Evolutionary conservation across 2,113 vertebrate species (phyloP).

Genomic region (Clarias gariepinus): DNA sequence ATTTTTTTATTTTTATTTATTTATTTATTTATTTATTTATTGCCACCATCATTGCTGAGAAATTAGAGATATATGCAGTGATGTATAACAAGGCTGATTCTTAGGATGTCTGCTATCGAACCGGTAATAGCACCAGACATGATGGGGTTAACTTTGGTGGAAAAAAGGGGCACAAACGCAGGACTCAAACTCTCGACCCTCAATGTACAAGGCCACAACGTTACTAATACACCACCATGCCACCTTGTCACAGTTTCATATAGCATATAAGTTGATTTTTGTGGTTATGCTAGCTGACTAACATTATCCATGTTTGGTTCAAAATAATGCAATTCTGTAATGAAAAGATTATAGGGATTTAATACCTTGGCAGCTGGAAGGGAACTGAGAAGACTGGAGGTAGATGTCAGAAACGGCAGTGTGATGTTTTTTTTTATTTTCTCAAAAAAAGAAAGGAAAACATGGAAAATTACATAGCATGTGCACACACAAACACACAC

Average conservation of each 20-base stretch:
- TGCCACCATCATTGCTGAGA: too few relatives aligned
- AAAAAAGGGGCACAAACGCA: too few relatives aligned
- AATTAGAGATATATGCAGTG: too few relatives aligned
- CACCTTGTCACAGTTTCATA: not conserved
- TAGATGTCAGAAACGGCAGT: not conserved
- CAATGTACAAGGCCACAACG: too few relatives aligned
- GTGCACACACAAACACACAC: not conserved
- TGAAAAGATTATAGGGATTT: not conserved
- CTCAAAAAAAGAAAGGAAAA: not conserved
- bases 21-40: too few relatives aligned
- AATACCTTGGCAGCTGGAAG: not conserved
- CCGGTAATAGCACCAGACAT: too few relatives aligned
- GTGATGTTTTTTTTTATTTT: not conserved
- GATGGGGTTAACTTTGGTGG: too few relatives aligned
- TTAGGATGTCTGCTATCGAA: too few relatives aligned
- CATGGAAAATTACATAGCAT: not conserved
- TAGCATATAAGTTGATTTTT: not conserved
- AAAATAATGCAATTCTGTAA: not conserved
- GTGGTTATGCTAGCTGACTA: not conserved
- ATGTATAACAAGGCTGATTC: too few relatives aligned
- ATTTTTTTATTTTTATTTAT: too few relatives aligned
- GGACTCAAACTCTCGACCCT: too few relatives aligned
- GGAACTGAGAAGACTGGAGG: not conserved
- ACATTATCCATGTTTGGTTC: not conserved
- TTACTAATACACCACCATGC: too few relatives aligned